phyloP scores from a whole-genome alignment of 2,888 invertebrate species.

The Athripsodes cinereus region DNA sequence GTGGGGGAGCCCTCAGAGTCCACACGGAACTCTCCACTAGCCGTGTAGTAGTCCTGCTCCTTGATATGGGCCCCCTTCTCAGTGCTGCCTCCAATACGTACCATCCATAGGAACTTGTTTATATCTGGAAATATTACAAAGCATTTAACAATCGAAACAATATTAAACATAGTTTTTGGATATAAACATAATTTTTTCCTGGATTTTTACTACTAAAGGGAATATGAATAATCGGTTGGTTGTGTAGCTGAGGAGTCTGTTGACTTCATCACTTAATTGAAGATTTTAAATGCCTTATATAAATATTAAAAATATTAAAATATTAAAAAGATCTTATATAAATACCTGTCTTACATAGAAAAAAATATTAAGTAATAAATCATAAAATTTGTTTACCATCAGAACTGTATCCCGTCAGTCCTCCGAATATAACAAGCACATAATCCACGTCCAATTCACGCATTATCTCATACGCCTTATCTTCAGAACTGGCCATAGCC shows the following conservation, averaged over 20 bases:
- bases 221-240: too few relatives aligned
- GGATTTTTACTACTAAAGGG: too few relatives aligned
- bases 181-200: too few relatives aligned
- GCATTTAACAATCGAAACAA: too few relatives aligned
- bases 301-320: too few relatives aligned
- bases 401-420: slow-evolving; percentile 96
- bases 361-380: too few relatives aligned
- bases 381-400: slow-evolving; percentile 70
- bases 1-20: slow-evolving; percentile 90
- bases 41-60: slow-evolving; percentile 95
- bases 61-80: slow-evolving; percentile 92
- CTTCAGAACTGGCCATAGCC: slow-evolving; percentile 97
- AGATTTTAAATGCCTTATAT: too few relatives aligned
- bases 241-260: too few relatives aligned
- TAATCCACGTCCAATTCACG: slow-evolving; percentile 94
- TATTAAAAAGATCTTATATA: too few relatives aligned
- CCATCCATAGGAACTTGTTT: slow-evolving; percentile 99
- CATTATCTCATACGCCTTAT: slow-evolving; percentile 98
- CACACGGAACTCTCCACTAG: slow-evolving; percentile 91
- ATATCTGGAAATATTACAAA: slow-evolving; percentile 59
- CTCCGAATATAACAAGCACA: slow-evolving; percentile 96
- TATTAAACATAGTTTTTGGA: too few relatives aligned
- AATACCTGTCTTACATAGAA: too few relatives aligned
- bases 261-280: too few relatives aligned
- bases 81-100: slow-evolving; percentile 93